Evolutionary conservation across 2,113 vertebrate species (phyloP).

Genomic region (Lepus timidus): DNA sequence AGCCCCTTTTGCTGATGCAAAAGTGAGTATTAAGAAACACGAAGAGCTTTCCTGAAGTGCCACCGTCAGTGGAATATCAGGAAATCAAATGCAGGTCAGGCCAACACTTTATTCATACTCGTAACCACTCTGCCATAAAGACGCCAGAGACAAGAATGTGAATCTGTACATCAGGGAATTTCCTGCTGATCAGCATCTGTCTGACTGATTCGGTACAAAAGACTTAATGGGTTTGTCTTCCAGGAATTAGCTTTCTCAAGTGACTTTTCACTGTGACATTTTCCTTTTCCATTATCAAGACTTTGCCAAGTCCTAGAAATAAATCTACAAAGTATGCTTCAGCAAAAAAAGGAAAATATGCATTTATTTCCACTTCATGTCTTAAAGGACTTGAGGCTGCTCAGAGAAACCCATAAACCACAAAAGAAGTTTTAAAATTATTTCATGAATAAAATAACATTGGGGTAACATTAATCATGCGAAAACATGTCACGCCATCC

Average conservation of each 20-base stretch:
- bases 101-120: fast-evolving
- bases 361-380: not conserved
- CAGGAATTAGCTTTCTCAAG: not conserved
- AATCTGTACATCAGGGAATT: not conserved
- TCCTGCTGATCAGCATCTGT: not conserved
- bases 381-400: not conserved
- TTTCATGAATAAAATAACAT: not conserved
- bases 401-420: not conserved
- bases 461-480: not conserved
- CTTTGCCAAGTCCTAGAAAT: slow-evolving; percentile 1
- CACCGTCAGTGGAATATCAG: not conserved
- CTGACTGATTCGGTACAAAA: not conserved
- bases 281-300: not conserved
- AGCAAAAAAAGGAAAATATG: not conserved
- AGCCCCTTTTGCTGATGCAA: not conserved
- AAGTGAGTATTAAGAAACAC: not conserved
- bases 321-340: slow-evolving; percentile 1
- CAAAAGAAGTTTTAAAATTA: not conserved
- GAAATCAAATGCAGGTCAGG: slow-evolving; percentile 13
- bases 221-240: not conserved
- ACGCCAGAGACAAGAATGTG: not conserved
- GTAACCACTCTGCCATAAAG: too few species aligned
- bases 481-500: not conserved
- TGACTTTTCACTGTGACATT: not conserved
- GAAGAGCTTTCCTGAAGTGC: not conserved